These are phyloP conservation scores for Rhadinocentrus ornatus DNA, from an alignment of 2,797 vertebrate species.

Conservation along the genomic window DNA sequence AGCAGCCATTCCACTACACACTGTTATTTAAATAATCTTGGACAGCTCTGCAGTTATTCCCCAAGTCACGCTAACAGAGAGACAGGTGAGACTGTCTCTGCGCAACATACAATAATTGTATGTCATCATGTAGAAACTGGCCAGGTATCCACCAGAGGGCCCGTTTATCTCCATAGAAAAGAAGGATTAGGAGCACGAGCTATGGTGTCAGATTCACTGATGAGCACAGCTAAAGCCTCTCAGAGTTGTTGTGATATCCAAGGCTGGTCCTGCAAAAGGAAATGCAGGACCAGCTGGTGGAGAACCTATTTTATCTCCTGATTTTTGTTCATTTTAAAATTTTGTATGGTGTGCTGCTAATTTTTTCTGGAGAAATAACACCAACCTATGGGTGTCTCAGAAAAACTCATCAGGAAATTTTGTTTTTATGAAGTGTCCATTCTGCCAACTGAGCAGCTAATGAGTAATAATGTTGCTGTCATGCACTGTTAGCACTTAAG, in stretches of 20 bases:
- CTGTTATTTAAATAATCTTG: conserved; percentile 67
- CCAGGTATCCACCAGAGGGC: conserved; percentile 67
- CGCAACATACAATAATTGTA: conserved; percentile 44
- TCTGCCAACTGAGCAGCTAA: conserved; percentile 47
- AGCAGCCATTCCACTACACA: too few relatives aligned
- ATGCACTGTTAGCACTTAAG: conserved; percentile 46
- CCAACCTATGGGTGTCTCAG: conserved; percentile 19
- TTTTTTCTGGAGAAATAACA: conserved; percentile 19
- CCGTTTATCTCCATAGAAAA: conserved; percentile 69
- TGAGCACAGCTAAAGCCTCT: conserved; percentile 58
- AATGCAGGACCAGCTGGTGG: background rate
- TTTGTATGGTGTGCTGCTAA: conserved; percentile 8
- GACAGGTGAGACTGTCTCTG: conserved; percentile 68
- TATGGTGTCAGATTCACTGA: conserved; percentile 78
- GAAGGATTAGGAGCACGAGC: conserved; percentile 67
- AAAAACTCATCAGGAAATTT: conserved; percentile 20
- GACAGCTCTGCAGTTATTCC: conserved; percentile 51
- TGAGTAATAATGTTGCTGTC: conserved; percentile 48
- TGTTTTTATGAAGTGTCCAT: conserved; percentile 15
- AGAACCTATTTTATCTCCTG: conserved; percentile 21
- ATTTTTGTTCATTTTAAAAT: conserved; percentile 10
- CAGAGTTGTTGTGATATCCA: conserved; percentile 64
- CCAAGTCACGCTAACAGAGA: conserved; percentile 50
- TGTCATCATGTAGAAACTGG: conserved; percentile 38
- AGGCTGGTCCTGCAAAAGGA: conserved; percentile 46